A percentile compares a stretch with the other conserved stretches of the same genome.
Conservation (phyloP, 2,113 vertebrate genomes). For the Tricholaema leucomelas region DNA sequence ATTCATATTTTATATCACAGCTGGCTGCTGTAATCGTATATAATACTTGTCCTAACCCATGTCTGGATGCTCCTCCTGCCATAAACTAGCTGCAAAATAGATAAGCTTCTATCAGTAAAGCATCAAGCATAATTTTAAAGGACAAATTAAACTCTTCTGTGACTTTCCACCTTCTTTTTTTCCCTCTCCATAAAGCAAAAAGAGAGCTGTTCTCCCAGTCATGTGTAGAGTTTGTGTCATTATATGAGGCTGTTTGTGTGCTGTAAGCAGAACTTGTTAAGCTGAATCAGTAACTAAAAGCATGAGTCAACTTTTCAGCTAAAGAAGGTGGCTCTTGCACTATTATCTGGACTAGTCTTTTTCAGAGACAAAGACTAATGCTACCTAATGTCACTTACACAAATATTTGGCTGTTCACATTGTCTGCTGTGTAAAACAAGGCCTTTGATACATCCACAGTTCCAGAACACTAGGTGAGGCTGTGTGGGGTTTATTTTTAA, state of each 20-base stretch:
- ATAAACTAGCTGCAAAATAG: not conserved
- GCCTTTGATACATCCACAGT: not conserved
- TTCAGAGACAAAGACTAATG: conserved; percentile 26
- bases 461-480: conserved; percentile 20
- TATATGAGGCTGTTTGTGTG: not conserved
- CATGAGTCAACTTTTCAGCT: conserved; percentile 32
- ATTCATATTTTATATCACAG: not conserved
- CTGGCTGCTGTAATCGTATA: not conserved
- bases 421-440: not conserved
- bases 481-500: not conserved
- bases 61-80: not conserved
- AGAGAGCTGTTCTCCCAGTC: not conserved
- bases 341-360: conserved; percentile 24
- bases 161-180: not conserved
- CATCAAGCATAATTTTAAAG: not conserved
- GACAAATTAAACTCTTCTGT: not conserved
- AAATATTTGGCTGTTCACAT: conserved; percentile 29
- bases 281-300: conserved; percentile 46
- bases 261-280: conserved; percentile 2
- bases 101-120: not conserved
- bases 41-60: not conserved
- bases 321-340: conserved; percentile 19
- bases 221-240: not conserved
- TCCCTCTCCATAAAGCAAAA: not conserved
- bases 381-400: conserved; percentile 18